These are phyloP conservation scores for Rhingia rostrata DNA, from an alignment of 2,888 invertebrate species.

Conservation along the genomic window DNA sequence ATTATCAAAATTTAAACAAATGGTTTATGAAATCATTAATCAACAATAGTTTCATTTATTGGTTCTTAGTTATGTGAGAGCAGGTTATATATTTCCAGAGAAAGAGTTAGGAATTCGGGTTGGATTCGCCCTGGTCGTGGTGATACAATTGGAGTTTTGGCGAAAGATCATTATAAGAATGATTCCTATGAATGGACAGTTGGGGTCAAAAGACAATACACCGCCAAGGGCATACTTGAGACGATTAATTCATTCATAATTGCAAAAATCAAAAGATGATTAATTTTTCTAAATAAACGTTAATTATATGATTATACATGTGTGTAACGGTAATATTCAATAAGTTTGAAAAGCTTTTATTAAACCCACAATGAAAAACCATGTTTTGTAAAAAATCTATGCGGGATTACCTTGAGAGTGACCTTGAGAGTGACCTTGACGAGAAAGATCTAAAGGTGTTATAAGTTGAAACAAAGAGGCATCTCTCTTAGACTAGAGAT, in stretches of 20 bases:
- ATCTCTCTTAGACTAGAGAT: no score
- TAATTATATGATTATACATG: no score
- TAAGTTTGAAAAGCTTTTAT: no score
- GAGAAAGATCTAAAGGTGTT: no score
- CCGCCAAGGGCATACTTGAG: not conserved
- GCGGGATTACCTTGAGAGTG: no score
- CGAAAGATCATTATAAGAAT: conserved; percentile 33
- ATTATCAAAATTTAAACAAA: conserved; percentile 72
- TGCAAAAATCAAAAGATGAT: no score
- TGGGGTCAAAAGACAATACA: conserved; percentile 4
- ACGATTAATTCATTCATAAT: not conserved
- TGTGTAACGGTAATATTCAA: no score
- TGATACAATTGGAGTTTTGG: conserved; percentile 34
- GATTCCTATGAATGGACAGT: conserved; percentile 24
- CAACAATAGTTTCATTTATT: conserved; percentile 66
- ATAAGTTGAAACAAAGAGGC: no score
- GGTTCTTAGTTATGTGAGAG: conserved; percentile 20
- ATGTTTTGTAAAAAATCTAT: no score
- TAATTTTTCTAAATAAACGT: no score
- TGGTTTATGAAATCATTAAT: conserved; percentile 71
- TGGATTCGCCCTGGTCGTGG: conserved; percentile 9
- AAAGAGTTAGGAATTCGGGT: conserved; percentile 12
- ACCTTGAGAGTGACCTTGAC: no score
- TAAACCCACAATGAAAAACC: no score
- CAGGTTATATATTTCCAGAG: conserved; percentile 8